Percentiles rank a stretch among this genome's conserved stretches.
phyloP scores from a whole-genome alignment of 2,888 invertebrate genomes.

The Acleris literana region DNA sequence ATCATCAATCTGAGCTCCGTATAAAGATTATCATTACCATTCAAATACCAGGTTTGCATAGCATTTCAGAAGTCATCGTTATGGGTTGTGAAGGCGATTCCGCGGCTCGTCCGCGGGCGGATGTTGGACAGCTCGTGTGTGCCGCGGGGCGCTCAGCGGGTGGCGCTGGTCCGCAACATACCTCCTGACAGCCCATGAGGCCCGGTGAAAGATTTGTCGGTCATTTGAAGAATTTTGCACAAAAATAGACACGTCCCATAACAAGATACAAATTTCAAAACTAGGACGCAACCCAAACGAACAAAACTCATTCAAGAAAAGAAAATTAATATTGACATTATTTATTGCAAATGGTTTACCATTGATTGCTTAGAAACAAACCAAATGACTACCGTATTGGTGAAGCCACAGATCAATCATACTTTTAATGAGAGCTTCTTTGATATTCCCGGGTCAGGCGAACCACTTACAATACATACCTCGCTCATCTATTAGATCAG shows the following conservation, averaged over 20 bases:
- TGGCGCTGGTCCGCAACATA: slow-evolving; percentile 64
- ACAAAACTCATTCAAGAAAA: background rate
- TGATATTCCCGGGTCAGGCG: slow-evolving; percentile 50
- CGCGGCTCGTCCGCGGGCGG: slow-evolving; percentile 38
- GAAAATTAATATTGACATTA: slow-evolving; percentile 1
- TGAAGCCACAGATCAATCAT: slow-evolving; percentile 70
- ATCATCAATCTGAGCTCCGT: background rate
- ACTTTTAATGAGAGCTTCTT: slow-evolving; percentile 61
- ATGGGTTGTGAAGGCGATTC: slow-evolving; percentile 46
- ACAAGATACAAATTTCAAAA: no score
- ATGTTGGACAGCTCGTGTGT: slow-evolving; percentile 67
- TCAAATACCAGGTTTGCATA: slow-evolving; percentile 53
- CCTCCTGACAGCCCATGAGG: slow-evolving; percentile 61
- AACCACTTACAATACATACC: slow-evolving; percentile 44
- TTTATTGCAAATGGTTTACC: slow-evolving; percentile 1
- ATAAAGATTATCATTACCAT: slow-evolving; percentile 27
- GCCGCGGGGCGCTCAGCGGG: slow-evolving; percentile 69
- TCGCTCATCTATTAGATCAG: slow-evolving; percentile 55
- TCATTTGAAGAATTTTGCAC: slow-evolving; percentile 11
- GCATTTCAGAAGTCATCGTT: slow-evolving; percentile 60
- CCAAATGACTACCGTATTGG: slow-evolving; percentile 69
- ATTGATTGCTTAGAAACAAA: slow-evolving; percentile 12
- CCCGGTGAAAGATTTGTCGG: slow-evolving; percentile 43
- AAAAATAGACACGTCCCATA: background rate
- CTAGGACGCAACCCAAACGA: no score